Evolutionary conservation across 2,113 vertebrate genomes (phyloP).

Genomic region (Acanthochromis polyacanthus): DNA sequence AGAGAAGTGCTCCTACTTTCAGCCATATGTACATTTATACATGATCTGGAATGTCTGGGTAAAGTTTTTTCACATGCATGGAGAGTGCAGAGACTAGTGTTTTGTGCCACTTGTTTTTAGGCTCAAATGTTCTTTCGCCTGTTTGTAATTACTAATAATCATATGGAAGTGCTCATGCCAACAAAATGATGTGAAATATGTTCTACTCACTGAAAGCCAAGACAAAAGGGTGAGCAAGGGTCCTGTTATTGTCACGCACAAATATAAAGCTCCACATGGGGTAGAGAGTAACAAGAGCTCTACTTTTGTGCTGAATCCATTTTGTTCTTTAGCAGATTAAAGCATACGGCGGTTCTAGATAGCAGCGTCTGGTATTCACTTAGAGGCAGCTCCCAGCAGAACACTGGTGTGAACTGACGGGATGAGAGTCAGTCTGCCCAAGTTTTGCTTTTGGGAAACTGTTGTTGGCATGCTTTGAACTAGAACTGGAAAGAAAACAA

Average conservation of each 20-base stretch:
- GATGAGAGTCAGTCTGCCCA: conserved; percentile 3
- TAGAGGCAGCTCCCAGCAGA: conserved; percentile 30
- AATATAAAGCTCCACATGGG: conserved; percentile 1
- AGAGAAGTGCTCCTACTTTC: neutral
- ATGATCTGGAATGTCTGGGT: neutral
- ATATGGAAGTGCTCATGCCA: conserved; percentile 8
- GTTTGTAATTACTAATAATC: conserved; percentile 32
- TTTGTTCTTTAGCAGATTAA: conserved; percentile 8
- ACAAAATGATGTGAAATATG: conserved; percentile 24
- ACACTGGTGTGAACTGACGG: neutral
- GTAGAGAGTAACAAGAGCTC: conserved; percentile 8
- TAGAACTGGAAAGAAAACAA: conserved; percentile 10
- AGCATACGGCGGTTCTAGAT: conserved; percentile 12
- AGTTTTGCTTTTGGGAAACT: conserved; percentile 6
- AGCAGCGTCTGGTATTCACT: conserved; percentile 5
- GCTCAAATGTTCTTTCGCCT: conserved; percentile 23
- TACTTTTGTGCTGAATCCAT: conserved; percentile 13
- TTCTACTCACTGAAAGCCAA: conserved; percentile 5
- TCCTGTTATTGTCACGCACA: neutral
- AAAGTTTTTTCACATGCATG: neutral
- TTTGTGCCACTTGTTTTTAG: conserved; percentile 13
- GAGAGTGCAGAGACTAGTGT: conserved; percentile 6
- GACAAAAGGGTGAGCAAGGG: neutral
- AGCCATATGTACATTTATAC: neutral
- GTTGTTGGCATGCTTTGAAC: conserved; percentile 3